A percentile compares a stretch with the other conserved stretches of the same genome.
phyloP scores from a whole-genome alignment of 2,797 vertebrate species.

The Darevskia mixta region DNA sequence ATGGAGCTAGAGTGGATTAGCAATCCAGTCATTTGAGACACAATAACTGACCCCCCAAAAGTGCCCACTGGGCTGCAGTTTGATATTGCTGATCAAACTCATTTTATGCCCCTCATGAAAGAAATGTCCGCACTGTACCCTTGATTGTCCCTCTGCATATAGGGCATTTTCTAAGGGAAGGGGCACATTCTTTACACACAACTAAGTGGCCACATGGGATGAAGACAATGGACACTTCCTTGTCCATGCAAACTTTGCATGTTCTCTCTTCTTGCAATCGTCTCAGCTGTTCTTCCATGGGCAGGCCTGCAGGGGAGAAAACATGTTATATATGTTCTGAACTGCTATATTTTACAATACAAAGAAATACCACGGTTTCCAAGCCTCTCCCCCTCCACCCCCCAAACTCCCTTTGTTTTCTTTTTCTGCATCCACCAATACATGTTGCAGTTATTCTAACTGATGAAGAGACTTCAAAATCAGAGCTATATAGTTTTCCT shows the following conservation, averaged over 20 bases:
- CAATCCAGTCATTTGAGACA: neutral
- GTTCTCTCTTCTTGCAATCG: slow-evolving; percentile 96
- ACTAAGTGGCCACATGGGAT: slow-evolving; percentile 98
- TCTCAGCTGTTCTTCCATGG: slow-evolving; percentile 95
- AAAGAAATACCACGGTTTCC: neutral
- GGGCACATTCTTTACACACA: slow-evolving; percentile 96
- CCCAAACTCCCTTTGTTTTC: neutral
- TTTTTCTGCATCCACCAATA: slow-evolving; percentile 2
- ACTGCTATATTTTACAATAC: neutral
- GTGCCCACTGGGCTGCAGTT: neutral
- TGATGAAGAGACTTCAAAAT: neutral
- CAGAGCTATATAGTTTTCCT: neutral
- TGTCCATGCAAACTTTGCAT: slow-evolving; percentile 99
- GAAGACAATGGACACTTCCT: slow-evolving; percentile 97
- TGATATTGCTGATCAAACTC: neutral
- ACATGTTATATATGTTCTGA: neutral
- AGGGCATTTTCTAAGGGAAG: slow-evolving; percentile 94
- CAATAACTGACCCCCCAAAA: neutral
- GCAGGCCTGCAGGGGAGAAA: slow-evolving; percentile 84
- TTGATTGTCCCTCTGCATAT: slow-evolving; percentile 97
- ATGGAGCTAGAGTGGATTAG: neutral
- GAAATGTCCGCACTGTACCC: slow-evolving; percentile 96
- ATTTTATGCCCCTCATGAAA: slow-evolving; percentile 81
- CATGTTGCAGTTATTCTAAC: neutral
- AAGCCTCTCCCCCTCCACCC: neutral